Conservation (phyloP, 2,888 invertebrate species). For the Acanthosepion esculentum region DNA sequence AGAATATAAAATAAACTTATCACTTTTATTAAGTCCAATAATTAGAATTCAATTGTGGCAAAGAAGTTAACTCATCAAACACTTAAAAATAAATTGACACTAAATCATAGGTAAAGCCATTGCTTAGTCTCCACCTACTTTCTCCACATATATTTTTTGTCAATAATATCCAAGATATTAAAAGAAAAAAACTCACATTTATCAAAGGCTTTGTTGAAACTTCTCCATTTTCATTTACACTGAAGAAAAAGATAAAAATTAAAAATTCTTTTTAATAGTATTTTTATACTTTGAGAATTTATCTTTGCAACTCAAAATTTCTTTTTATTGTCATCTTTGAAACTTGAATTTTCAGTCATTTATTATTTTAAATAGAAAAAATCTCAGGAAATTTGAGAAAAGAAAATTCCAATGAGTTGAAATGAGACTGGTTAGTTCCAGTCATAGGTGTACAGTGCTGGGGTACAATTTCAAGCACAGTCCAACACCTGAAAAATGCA, state of each 20-base stretch:
- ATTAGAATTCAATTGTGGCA: too few relatives aligned
- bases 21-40: too few relatives aligned
- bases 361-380: background rate
- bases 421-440: constrained; percentile 51
- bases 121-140: too few relatives aligned
- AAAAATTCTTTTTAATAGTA: background rate
- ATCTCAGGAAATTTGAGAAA: background rate
- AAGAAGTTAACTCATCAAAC: too few relatives aligned
- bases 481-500: constrained; percentile 71
- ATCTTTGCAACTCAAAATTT: too few relatives aligned
- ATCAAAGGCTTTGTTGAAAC: constrained; percentile 73
- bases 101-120: too few relatives aligned
- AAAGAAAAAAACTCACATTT: constrained; percentile 58
- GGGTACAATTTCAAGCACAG: constrained; percentile 73
- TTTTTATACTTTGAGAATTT: too few relatives aligned
- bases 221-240: constrained; percentile 69
- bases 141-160: too few relatives aligned
- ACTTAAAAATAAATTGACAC: too few relatives aligned
- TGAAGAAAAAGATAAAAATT: constrained; percentile 54
- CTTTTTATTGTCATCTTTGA: background rate
- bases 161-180: background rate
- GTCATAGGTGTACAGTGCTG: constrained; percentile 58
- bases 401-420: constrained; percentile 58
- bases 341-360: background rate
- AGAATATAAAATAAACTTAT: too few relatives aligned